Base-by-base conservation (phyloP, 2,797 vertebrate genomes). In the Pangasius macronema region DNA sequence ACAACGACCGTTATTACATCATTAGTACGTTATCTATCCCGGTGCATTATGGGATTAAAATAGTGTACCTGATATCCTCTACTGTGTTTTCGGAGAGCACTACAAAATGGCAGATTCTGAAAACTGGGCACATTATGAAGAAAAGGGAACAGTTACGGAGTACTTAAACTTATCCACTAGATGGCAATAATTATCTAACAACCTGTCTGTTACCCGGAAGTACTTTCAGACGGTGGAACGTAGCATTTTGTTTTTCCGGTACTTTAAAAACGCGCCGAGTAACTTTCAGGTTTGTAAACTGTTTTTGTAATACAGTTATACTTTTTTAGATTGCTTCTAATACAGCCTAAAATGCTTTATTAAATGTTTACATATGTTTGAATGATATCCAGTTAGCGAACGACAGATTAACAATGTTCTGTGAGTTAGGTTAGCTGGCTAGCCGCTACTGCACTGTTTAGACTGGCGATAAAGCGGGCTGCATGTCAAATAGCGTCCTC, bases 231-330 rank as follows among this genome's bases (percentile, higher is more conserved):
- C 16, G 42, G 42, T 0, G 0, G 42, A 4, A 3, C 16, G 22
- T 8, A 65, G 86, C 5, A 0, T 7, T 67, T 68, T 77, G 18
- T 84, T 57, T 79, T 86, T 87, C 82, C 86, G 82, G 82, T 68
- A 63, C 3, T 46, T 59, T 55, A 55, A 77, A 87, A 91, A 87
- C 92, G 93, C 92, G 93, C 93, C 94, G 94, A 92, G 90, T 92
- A 85, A 91, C 91, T 86, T 93, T 92, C 94, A 95, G 95, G 95
- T 96, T 91, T 86, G 95, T 95, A 81, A 79, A 59, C 73, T 36
- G n/a, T 9, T 27, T 0, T 84, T 83, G 70, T 70, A 76, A 22
- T 59, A 36, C 39, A 36, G 16, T 46, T 82, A 9, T 20, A 49
- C 13, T 36, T 10, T 20, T 51, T 8, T n/a, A 18, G 0, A 1